Evolutionary conservation across 2,888 invertebrate genomes (phyloP).

Genomic region (Notodonta dromedarius): DNA sequence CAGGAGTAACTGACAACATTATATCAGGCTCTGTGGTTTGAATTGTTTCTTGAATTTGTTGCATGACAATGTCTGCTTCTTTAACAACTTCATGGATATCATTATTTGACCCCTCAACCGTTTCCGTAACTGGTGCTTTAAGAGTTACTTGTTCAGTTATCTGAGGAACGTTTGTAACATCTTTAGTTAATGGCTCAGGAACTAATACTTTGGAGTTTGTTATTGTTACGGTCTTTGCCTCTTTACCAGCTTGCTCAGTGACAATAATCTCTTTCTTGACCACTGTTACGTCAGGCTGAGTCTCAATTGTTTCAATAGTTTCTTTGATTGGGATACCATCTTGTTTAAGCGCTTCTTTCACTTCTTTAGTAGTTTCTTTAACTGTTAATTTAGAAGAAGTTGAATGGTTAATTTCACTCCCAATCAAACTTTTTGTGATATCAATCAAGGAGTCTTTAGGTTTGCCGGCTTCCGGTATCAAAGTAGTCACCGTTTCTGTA

Average conservation of each 20-base stretch:
- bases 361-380: slow-evolving; percentile 1
- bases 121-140: not conserved
- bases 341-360: not conserved
- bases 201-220: not conserved
- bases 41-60: slow-evolving; percentile 33
- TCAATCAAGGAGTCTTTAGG: slow-evolving; percentile 13
- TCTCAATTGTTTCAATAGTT: slow-evolving; percentile 3
- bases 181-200: not conserved
- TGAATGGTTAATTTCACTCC: slow-evolving; percentile 24
- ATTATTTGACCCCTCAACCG: not conserved
- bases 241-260: not conserved
- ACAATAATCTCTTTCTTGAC: slow-evolving; percentile 9
- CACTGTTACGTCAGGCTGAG: slow-evolving; percentile 11
- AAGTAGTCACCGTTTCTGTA: slow-evolving; percentile 8
- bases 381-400: not conserved
- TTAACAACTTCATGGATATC: not conserved
- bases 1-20: not conserved
- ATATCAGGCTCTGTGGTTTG: slow-evolving; percentile 31
- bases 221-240: not conserved
- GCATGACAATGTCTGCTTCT: slow-evolving; percentile 16
- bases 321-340: not conserved
- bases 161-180: not conserved
- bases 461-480: not conserved
- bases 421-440: slow-evolving; percentile 20
- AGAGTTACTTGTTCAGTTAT: not conserved